Evolutionary conservation across 2,113 vertebrate genomes (phyloP), one percentile per base, ranked within the genome.

Genomic region (Gracilinanus agilis): DNA sequence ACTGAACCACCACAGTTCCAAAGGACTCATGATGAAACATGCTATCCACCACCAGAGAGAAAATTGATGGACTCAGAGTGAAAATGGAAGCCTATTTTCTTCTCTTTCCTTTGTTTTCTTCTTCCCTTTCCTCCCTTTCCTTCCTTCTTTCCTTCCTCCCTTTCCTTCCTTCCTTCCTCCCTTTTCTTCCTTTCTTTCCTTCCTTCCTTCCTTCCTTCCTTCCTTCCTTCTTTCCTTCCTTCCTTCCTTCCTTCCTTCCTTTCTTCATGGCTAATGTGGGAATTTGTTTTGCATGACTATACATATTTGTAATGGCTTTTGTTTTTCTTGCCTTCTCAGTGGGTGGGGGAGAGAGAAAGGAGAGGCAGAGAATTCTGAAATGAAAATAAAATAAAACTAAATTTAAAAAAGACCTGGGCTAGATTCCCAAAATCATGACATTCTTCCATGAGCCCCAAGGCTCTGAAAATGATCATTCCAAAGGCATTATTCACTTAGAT

Each of bases 401-500:
- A n/a, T 83, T 40, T 83, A 21, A 21, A 40, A 92, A 54, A 94
- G 55, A 40, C 44, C 24, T 49, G n/a, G 90, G 44, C 94, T 96
- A 96, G 90, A 92, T 91, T 90, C 89, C 90, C 97, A 88, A 95
- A 83, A 56, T 95, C n/a, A 94, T 95, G 0, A 97, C 93, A 90
- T 98, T 94, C 54, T 95, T 56, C 92, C 53, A 0, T 89, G 92
- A 92, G 96, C 90, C 93, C 56, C 88, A 40, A 92, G 89, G 24
- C 9, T 92, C 91, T 93, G 54, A 34, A 96, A 92, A 90, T 25
- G 44, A 95, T 58, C 55, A 55, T 91, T 92, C 23, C 83, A 55
- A 94, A 96, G 94, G 89, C 96, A 93, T 90, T 91, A 92, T 94
- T 94, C 61, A 88, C 90, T 94, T 91, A 96, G 89, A 96, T 90